Percentiles rank a stretch among this genome's conserved stretches.
These are phyloP conservation scores for Rhodinocichla rosea DNA, from an alignment of 2,113 vertebrate genomes.

Conservation along the genomic window DNA sequence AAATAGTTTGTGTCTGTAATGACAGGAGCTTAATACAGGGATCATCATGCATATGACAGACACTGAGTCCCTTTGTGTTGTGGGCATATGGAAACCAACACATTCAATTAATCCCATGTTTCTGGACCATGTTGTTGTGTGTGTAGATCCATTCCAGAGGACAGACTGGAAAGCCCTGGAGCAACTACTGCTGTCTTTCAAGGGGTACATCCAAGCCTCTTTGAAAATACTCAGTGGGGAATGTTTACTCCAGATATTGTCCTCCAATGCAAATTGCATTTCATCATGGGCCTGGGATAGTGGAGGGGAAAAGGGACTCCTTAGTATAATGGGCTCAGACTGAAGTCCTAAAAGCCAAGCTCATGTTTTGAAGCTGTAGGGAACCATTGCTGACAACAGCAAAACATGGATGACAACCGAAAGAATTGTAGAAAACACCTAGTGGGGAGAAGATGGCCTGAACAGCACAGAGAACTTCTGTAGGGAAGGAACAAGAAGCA, in stretches of 20 bases:
- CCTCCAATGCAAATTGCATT: neutral
- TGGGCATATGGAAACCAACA: neutral
- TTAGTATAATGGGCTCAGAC: neutral
- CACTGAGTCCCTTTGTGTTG: neutral
- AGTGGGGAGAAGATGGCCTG: neutral
- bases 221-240: neutral
- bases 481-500: neutral
- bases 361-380: neutral
- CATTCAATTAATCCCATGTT: neutral
- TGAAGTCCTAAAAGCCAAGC: neutral
- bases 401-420: neutral
- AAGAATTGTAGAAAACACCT: neutral
- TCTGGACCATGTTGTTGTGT: neutral
- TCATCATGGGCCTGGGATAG: neutral
- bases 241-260: neutral
- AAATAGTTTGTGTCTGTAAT: neutral
- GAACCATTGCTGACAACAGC: neutral
- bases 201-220: neutral
- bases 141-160: neutral
- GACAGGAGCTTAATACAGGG: neutral
- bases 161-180: neutral
- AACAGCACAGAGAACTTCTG: neutral
- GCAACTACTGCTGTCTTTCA: neutral
- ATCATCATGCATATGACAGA: neutral
- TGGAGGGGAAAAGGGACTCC: neutral